Percentiles rank a stretch among this genome's conserved stretches.
Evolutionary conservation across 2,113 vertebrate species (phyloP).

Genomic region (Chamaea fasciata): DNA sequence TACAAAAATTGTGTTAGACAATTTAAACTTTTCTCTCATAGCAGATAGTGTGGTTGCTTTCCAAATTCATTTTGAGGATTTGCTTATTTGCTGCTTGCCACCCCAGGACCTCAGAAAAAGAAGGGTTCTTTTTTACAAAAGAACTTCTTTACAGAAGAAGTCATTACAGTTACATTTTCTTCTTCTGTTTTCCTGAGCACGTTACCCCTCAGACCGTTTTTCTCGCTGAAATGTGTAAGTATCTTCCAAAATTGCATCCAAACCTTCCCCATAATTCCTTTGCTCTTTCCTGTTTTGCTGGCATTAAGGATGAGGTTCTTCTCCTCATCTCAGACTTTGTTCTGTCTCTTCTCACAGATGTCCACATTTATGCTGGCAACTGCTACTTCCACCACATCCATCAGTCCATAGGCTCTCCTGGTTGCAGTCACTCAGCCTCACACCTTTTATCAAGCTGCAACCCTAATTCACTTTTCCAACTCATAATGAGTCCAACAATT

Average conservation of each 20-base stretch:
- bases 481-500: not conserved
- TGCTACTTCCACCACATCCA: not conserved
- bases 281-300: not conserved
- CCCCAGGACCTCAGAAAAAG: not conserved
- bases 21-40: conserved; percentile 31
- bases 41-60: not conserved
- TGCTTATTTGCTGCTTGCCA: not conserved
- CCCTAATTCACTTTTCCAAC: not conserved
- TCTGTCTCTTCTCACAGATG: not conserved
- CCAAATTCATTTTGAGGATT: not conserved
- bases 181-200: not conserved
- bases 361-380: not conserved
- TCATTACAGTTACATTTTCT: not conserved
- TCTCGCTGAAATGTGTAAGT: not conserved
- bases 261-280: not conserved
- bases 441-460: not conserved
- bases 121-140: too few species aligned
- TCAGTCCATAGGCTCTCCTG: not conserved
- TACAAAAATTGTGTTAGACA: not conserved
- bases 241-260: not conserved
- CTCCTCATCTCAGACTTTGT: not conserved
- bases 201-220: not conserved
- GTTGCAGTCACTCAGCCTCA: not conserved
- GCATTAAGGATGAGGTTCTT: not conserved
- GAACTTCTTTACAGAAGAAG: not conserved